Evolutionary conservation across 64 coral and sea anemone genomes (phyloP).

Genomic region (Stichodactyla mertensii): DNA sequence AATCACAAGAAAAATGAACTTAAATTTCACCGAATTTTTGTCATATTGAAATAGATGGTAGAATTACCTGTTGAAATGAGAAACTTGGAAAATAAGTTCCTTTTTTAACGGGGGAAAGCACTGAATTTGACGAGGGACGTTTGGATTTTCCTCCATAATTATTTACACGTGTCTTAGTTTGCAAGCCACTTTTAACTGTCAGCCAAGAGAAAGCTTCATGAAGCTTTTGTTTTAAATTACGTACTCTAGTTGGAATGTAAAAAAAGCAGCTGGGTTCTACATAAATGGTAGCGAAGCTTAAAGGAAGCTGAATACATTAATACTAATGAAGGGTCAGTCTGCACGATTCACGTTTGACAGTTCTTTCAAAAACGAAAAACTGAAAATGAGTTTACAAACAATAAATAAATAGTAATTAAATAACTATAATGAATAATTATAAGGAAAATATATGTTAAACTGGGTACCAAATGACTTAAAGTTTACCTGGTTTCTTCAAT

Average conservation of each 20-base stretch:
- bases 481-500: slow-evolving; percentile 39
- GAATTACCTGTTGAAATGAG: slow-evolving; percentile 12
- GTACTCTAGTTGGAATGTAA: neutral
- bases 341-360: neutral
- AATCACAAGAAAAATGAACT: neutral
- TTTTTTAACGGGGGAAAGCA: slow-evolving; percentile 17
- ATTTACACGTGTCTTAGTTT: neutral
- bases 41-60: neutral
- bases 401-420: neutral
- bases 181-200: neutral
- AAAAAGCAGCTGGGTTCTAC: slow-evolving; percentile 15
- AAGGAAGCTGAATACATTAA: slow-evolving; percentile 17
- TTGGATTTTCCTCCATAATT: neutral
- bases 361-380: neutral
- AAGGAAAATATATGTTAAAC: neutral
- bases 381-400: neutral
- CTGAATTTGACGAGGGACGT: slow-evolving; percentile 1
- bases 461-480: neutral
- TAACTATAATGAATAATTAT: neutral
- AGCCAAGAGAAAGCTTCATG: neutral
- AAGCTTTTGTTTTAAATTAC: slow-evolving; percentile 1
- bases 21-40: neutral
- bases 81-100: slow-evolving; percentile 13
- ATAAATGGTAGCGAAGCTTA: slow-evolving; percentile 20
- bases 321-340: neutral